Base-by-base conservation (phyloP, 2,797 vertebrate genomes). In the Sciurus vulgaris region DNA sequence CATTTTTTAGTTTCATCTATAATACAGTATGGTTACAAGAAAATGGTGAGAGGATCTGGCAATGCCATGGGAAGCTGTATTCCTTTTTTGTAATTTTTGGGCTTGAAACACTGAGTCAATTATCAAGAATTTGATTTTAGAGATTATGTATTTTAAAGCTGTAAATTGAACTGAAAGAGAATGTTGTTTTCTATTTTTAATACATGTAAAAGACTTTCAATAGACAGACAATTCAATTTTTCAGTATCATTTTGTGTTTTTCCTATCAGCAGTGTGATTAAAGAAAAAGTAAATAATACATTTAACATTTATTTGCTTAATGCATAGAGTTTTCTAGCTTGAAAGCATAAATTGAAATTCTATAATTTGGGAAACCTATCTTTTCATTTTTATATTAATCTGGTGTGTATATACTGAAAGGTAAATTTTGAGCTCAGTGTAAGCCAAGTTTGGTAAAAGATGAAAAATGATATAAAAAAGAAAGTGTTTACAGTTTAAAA, bases 1-100 rank as follows among this genome's bases (percentile, higher is more conserved):
- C 98, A 98, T 98, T 98, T 98, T 97, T 97, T 98, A 98, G 98
- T 98, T 98, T 98, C 97, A 98, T 98, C 98, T 97, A 98, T 98
- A 98, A 98, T 98, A 97, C 97, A 97, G 97, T 96, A 98, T 95
- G 98, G 98, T 98, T 98, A 98, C 94, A 97, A 98, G 98, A 97
- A 98, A 98, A 98, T 97, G 97, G 97, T 96, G 97, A 98, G 96
- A 98, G 95, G 92, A 97, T 98, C 95, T 96, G 96, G 95, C 89
- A 97, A 59, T 98, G 89, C 95, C 63, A 47, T 79, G 94, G 97
- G 94, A 98, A 54, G 96, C 73, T 54, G 92, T 73, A 91, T 95
- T 93, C 93, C 91, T 92, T 96, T 94, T 65, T 26, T n/a, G 73
- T 96, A 97, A 96, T 9, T 87, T 97, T 96, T 84, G 86, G 10